Percentiles rank a stretch among this genome's conserved stretches.
Conservation (phyloP, 2,113 vertebrate genomes). For the Rhabdomys dilectus region DNA sequence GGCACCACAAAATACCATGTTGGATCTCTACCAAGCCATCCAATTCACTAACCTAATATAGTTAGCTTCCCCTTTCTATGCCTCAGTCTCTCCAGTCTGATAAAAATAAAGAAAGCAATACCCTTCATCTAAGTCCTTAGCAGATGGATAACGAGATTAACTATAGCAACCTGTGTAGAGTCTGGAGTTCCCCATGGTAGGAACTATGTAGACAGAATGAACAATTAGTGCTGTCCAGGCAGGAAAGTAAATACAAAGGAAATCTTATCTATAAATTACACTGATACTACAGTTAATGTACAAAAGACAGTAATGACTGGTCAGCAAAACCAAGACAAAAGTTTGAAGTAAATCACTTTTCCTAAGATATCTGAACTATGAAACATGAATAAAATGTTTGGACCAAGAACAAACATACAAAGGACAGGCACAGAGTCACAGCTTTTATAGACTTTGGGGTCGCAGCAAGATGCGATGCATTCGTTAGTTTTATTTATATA, state of each 20-base stretch:
- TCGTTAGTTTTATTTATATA: conserved; percentile 14
- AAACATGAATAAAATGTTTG: background rate
- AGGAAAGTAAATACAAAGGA: conserved; percentile 57
- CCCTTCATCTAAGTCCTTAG: background rate
- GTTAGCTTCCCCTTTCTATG: background rate
- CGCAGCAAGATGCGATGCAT: background rate
- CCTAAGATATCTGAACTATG: background rate
- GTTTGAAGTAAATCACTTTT: background rate
- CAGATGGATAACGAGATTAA: conserved; percentile 44
- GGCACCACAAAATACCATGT: background rate
- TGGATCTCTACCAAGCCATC: background rate
- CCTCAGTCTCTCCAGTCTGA: conserved; percentile 59
- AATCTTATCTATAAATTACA: conserved; percentile 61
- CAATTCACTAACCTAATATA: background rate
- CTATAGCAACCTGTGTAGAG: conserved; percentile 8
- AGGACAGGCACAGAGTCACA: background rate
- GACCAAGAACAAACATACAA: background rate
- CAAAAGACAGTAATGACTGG: background rate
- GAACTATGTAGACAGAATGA: background rate
- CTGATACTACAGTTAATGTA: conserved; percentile 55
- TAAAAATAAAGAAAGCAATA: conserved; percentile 49
- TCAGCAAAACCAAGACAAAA: conserved; percentile 48
- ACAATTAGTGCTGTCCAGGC: background rate
- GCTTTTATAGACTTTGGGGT: background rate
- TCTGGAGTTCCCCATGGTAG: background rate